Evolutionary conservation across 2,113 vertebrate genomes (phyloP).

Genomic region (Antennarius striatus): DNA sequence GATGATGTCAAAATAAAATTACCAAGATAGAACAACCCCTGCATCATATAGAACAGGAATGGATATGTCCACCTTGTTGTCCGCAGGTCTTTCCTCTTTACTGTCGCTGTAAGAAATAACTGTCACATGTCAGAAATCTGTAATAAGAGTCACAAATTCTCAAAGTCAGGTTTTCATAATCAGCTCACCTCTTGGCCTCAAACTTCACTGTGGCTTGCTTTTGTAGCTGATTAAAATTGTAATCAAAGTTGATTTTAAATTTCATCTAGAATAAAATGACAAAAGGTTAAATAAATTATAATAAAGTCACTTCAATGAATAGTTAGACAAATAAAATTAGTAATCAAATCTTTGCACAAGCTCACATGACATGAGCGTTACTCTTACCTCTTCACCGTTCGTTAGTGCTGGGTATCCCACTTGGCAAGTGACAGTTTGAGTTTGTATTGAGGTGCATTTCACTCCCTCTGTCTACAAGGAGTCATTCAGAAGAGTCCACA

Average conservation of each 20-base stretch:
- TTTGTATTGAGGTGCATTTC: slow-evolving; percentile 79
- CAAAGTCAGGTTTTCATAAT: background rate
- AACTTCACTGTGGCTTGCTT: slow-evolving; percentile 80
- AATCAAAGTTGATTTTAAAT: slow-evolving; percentile 88
- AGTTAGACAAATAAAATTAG: background rate
- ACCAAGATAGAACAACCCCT: slow-evolving; percentile 88
- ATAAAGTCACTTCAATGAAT: background rate
- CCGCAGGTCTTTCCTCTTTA: slow-evolving; percentile 76
- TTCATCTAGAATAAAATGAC: slow-evolving; percentile 76
- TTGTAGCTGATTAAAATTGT: slow-evolving; percentile 83
- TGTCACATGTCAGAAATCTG: background rate
- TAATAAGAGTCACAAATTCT: background rate
- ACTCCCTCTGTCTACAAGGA: slow-evolving; percentile 83
- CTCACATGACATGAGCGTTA: too few relatives aligned
- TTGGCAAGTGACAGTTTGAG: slow-evolving; percentile 80
- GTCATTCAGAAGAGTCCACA: background rate
- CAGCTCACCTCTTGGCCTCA: slow-evolving; percentile 81
- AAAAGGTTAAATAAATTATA: slow-evolving; percentile 25
- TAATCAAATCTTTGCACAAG: background rate
- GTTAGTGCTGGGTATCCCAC: slow-evolving; percentile 87
- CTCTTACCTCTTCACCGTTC: slow-evolving; percentile 80
- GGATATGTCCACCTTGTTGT: slow-evolving; percentile 81
- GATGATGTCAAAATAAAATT: slow-evolving; percentile 12
- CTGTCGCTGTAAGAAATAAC: slow-evolving; percentile 80
- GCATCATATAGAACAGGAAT: slow-evolving; percentile 84